A percentile compares a stretch with the other conserved stretches of the same genome.
These are phyloP conservation scores for Glossosoma conforme DNA, from an alignment of 1,140 invertebrate species.

Conservation along the genomic window DNA sequence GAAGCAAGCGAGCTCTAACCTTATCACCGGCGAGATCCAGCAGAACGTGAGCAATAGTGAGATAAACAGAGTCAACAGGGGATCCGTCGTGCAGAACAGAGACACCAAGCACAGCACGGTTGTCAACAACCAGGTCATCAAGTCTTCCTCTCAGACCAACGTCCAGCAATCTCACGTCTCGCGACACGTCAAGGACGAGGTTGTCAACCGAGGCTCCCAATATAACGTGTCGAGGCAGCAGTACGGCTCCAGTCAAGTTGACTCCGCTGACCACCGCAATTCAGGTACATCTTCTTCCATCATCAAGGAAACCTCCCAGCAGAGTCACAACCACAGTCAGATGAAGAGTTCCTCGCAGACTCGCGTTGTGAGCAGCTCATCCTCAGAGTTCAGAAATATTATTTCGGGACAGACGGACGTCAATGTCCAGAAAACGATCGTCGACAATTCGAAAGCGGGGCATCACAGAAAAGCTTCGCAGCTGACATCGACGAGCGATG, in stretches of 20 bases:
- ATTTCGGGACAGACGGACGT: constrained; percentile 16
- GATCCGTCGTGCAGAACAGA: constrained; percentile 6
- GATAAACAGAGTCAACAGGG: constrained; percentile 9
- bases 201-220: too few species aligned
- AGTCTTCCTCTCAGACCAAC: constrained; percentile 12
- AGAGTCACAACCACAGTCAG: constrained; percentile 19
- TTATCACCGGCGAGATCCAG: constrained; percentile 24
- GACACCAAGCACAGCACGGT: constrained; percentile 18
- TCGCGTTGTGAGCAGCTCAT: constrained; percentile 9
- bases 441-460: constrained; percentile 11
- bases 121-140: constrained; percentile 14
- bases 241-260: background rate
- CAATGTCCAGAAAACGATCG: constrained; percentile 2
- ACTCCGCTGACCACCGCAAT: background rate
- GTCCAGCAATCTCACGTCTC: constrained; percentile 3
- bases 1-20: constrained; percentile 23
- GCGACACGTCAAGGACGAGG: background rate
- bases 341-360: constrained; percentile 22
- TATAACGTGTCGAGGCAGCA: background rate
- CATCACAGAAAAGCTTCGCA: constrained; percentile 52
- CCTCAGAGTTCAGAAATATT: constrained; percentile 19
- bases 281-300: background rate
- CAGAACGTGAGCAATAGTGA: constrained; percentile 24
- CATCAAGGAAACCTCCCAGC: constrained; percentile 11
- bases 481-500: constrained; percentile 65